Base-by-base conservation (phyloP, 1,140 invertebrate species). In the Drosophila mojavensis region DNA sequence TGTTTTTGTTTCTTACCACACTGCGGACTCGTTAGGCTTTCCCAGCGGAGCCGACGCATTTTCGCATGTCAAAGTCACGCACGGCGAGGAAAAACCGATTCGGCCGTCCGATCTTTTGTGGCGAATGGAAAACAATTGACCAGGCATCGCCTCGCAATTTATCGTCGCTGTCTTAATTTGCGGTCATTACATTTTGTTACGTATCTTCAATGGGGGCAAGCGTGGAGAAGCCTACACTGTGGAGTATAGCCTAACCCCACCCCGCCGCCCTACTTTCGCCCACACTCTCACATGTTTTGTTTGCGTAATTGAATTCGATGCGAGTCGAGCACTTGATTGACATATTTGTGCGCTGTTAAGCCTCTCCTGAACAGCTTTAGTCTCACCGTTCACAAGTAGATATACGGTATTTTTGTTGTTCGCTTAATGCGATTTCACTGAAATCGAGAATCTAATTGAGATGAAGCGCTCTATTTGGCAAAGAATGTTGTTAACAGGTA, bases 121-220 rank as follows among this genome's bases (percentile, higher is more conserved):
- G 20, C 24, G 60, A 33, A 11, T 65, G 45, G 41, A 59, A 75
- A 71, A 67, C 43, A 71, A 78, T 68, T n/a, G 33, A 15, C 50
- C 30, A 9, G 51, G 17, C 30, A 11, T 10, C 26, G 24, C 24
- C 28, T 17, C 50, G 15, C 39, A 36, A 33, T 65, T 58, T 43
- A 65, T 65, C 50, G 65, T 53, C 51, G 47, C 62, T 58, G 45
- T 45, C 41, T 72, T 82, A 72, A 82, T 83, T 82, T 79, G 51
- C 60, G 36, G 69, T 47, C 66, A 75, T 85, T 85, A 71, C 17
- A 75, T 70, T 85, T 62, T 76, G 81, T 58, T 33, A 1, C 47
- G 65, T 13, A 39, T 78, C 62, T 78, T 70, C 36, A n/a, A 39
- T 11, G 17, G 17, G 26, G 39, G n/a, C 54, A 28, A 58, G 30